phyloP scores from a whole-genome alignment of 2,113 vertebrate species.

The Ceratotherium simum region DNA sequence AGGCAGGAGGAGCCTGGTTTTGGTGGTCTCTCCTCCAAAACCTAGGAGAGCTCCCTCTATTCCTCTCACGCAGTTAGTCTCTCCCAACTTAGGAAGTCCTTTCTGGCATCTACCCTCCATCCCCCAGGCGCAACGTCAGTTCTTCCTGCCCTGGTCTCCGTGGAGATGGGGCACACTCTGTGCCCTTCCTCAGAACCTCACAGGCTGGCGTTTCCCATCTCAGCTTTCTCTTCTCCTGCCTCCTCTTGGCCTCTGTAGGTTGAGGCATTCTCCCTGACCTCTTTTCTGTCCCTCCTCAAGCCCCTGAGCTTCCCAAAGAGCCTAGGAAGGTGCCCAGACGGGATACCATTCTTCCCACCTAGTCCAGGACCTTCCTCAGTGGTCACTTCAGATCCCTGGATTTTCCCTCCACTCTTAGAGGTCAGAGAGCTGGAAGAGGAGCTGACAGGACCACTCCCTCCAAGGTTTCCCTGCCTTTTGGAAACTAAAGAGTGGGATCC shows the following conservation, averaged over 20 bases:
- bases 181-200: neutral
- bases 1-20: neutral
- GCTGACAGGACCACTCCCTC: neutral
- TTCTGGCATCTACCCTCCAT: neutral
- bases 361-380: neutral
- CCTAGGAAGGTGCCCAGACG: neutral
- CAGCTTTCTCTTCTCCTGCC: neutral
- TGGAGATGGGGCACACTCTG: neutral
- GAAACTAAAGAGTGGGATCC: neutral
- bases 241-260: neutral
- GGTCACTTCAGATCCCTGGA: neutral
- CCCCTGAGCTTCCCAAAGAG: neutral
- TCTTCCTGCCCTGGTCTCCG: neutral
- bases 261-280: neutral
- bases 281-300: neutral
- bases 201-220: neutral
- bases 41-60: neutral
- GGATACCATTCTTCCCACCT: neutral
- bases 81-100: neutral
- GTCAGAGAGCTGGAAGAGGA: neutral
- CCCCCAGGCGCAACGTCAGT: neutral
- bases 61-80: neutral
- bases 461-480: neutral
- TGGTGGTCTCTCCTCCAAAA: neutral
- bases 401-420: neutral